phyloP scores from a whole-genome alignment of 2,797 vertebrate genomes.

The Malurus splendens region DNA sequence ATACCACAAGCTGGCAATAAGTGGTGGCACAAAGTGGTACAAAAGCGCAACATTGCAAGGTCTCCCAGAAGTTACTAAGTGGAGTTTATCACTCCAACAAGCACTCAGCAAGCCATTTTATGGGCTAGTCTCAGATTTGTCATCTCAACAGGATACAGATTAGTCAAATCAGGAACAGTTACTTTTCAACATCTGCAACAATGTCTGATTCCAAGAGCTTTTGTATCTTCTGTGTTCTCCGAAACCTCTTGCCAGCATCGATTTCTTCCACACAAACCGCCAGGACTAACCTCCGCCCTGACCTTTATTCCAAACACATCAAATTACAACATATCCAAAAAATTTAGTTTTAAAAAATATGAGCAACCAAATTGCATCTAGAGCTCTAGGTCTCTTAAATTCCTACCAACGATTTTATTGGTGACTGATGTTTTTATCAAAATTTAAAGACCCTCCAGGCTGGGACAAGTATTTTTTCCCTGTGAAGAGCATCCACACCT shows the following conservation, averaged over 20 bases:
- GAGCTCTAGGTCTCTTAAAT: background rate
- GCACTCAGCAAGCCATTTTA: background rate
- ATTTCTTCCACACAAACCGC: background rate
- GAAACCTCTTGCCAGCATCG: background rate
- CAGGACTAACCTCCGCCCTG: background rate
- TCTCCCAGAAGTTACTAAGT: background rate
- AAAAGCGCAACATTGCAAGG: background rate
- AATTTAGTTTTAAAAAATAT: background rate
- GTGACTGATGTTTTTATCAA: background rate
- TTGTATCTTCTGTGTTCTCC: background rate
- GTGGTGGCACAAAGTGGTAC: background rate
- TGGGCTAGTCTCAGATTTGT: background rate
- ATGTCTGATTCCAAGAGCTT: conserved; percentile 1
- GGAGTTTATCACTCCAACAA: background rate
- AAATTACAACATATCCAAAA: background rate
- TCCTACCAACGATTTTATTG: background rate
- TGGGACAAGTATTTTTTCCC: background rate
- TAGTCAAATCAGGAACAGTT: conserved; percentile 8
- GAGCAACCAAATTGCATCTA: background rate
- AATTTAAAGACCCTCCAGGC: background rate
- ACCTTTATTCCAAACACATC: conserved; percentile 3
- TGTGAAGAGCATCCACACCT: background rate
- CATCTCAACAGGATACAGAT: background rate
- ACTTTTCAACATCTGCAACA: conserved; percentile 37
- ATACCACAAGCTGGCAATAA: background rate